Conservation (phyloP, 2,797 vertebrate species). For the Alauda arvensis region DNA sequence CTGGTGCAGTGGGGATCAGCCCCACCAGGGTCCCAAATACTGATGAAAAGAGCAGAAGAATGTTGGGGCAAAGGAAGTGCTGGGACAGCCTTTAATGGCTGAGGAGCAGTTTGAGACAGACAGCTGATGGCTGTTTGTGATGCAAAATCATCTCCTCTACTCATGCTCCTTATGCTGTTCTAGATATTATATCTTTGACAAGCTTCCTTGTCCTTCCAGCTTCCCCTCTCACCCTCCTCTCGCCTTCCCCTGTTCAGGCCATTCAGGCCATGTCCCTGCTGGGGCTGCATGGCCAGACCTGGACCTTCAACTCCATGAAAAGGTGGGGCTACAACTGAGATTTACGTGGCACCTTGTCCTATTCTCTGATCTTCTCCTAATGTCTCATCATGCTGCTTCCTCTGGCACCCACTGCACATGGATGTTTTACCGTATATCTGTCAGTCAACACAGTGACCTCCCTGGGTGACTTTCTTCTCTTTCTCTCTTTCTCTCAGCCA, state of each 20-base stretch:
- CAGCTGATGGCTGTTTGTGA: neutral
- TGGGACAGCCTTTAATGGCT: neutral
- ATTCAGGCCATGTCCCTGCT: neutral
- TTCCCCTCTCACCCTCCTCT: neutral
- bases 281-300: neutral
- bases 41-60: neutral
- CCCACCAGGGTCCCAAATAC: neutral
- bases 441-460: neutral
- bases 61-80: neutral
- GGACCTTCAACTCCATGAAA: neutral
- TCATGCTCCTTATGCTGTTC: neutral
- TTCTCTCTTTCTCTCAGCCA: neutral
- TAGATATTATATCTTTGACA: neutral
- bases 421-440: neutral
- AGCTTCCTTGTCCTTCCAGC: neutral
- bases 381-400: neutral
- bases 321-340: neutral
- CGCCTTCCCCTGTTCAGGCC: neutral
- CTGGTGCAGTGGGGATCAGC: neutral
- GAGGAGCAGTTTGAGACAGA: neutral
- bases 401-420: neutral
- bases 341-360: neutral
- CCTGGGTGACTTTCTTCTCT: neutral
- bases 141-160: neutral
- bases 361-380: neutral